Base-by-base conservation (phyloP, 2,113 vertebrate species). In the Pseudopipra pipra region DNA sequence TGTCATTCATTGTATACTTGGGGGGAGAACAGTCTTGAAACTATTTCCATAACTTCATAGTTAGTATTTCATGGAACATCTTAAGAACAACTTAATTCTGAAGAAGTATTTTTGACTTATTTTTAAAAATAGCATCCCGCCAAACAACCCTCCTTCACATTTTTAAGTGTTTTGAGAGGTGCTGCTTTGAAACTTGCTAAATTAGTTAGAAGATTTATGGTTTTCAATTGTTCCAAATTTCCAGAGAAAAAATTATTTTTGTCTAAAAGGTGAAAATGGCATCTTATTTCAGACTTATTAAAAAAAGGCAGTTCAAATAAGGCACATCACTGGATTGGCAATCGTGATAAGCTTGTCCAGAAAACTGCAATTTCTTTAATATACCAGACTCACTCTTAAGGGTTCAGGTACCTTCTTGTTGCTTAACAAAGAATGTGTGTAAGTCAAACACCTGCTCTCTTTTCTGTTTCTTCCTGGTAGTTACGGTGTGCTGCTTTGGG, bases 401-500 rank as follows among this genome's bases (percentile, higher is more conserved):
- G 43, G 16, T 66, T 90, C 43, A 80, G 46, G 51, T 83, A 33
- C 27, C 65, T 61, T 68, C 21, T 43, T 37, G 28, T 59, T 66
- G 23, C 47, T 80, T 74, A 67, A 59, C 25, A 44, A 59, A 83
- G 52, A 28, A 31, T 27, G 2, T 67, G 15, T 65, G 68, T 2
- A 70, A 83, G 22, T 79, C 30, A 70, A 80, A 82, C 27, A n/a
- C 18, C 23, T 68, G 0, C 44, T 92, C 3, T 88, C 46, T 90
- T 51, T 65, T 82, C 54, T 90, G 7, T 84, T 95, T 83, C 62
- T 81, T 95, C 46, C 91, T 13, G 7, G 27, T 88, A 99, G 99
- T 97, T 99, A 99, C 0, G 99, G 99, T 0, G 99, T 99, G 92
- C 97, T 99, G 94, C 95, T 99, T 80, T 99, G 99, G 99, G 99